Conservation (phyloP, 2,113 vertebrate species). For the Rhabdomys dilectus region DNA sequence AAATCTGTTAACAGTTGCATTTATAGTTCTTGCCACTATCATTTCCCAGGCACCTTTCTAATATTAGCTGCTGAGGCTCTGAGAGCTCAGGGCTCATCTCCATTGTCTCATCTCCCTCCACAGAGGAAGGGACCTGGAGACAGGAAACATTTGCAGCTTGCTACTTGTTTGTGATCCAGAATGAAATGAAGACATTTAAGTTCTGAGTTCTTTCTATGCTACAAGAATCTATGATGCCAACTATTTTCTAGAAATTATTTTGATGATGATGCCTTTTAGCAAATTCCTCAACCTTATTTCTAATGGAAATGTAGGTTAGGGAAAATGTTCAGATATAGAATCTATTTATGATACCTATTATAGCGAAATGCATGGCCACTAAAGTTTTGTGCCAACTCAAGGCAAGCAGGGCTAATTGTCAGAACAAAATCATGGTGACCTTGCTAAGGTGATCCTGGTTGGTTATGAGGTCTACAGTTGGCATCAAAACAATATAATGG, state of each 20-base stretch:
- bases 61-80: constrained; percentile 75
- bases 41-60: constrained; percentile 76
- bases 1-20: constrained; percentile 75
- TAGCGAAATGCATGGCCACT: neutral
- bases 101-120: constrained; percentile 37
- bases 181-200: constrained; percentile 28
- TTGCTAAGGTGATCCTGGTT: neutral
- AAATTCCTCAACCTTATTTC: constrained; percentile 19
- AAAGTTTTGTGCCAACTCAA: neutral
- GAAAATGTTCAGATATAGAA: neutral
- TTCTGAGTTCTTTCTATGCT: neutral
- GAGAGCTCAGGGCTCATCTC: constrained; percentile 43
- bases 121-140: constrained; percentile 50
- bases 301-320: neutral
- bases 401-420: neutral
- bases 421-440: neutral
- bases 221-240: constrained; percentile 23
- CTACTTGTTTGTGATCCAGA: constrained; percentile 17
- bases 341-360: neutral
- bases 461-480: neutral
- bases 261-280: neutral
- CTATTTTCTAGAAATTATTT: neutral
- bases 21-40: constrained; percentile 75
- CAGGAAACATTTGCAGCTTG: constrained; percentile 36
- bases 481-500: neutral